Conservation (phyloP, 2,797 vertebrate genomes). For the Mionectes olivaceus region DNA sequence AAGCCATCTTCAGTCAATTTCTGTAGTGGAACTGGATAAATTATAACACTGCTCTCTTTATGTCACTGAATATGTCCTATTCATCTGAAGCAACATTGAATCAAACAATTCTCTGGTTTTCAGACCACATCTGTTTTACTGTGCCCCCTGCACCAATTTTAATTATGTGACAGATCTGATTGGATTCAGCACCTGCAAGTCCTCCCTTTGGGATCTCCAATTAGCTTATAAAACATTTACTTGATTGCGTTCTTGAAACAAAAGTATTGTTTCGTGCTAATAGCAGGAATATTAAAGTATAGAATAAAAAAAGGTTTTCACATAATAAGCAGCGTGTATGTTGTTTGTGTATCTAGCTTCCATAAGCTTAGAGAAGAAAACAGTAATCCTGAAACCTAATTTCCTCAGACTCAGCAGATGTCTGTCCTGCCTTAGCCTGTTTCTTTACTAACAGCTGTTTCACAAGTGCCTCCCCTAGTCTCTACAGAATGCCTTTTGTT, state of each 20-base stretch:
- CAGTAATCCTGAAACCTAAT: slow-evolving; percentile 64
- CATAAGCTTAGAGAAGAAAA: slow-evolving; percentile 36
- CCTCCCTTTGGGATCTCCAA: slow-evolving; percentile 53
- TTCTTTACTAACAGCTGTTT: slow-evolving; percentile 65
- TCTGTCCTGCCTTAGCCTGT: slow-evolving; percentile 53
- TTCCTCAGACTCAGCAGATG: slow-evolving; percentile 66
- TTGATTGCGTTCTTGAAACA: slow-evolving; percentile 46
- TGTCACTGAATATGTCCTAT: slow-evolving; percentile 31
- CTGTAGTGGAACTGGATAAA: slow-evolving; percentile 6
- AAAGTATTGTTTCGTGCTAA: slow-evolving; percentile 33
- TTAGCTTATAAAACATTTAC: slow-evolving; percentile 51
- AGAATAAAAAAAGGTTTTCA: not conserved
- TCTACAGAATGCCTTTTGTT: slow-evolving; percentile 63
- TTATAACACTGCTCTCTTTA: slow-evolving; percentile 44
- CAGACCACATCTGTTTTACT: slow-evolving; percentile 68
- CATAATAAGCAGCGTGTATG: rapidly evolving
- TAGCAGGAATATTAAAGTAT: not conserved
- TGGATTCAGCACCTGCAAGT: slow-evolving; percentile 69
- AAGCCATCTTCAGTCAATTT: slow-evolving; percentile 51
- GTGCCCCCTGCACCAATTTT: slow-evolving; percentile 57
- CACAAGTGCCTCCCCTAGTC: slow-evolving; percentile 53
- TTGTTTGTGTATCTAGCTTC: slow-evolving; percentile 23
- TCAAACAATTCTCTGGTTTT: slow-evolving; percentile 57
- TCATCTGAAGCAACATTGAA: slow-evolving; percentile 34
- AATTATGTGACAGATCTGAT: slow-evolving; percentile 70